A percentile compares a stretch with the other conserved stretches of the same genome.
phyloP scores from a whole-genome alignment of 2,113 vertebrate species.

The Eretmochelys imbricata region DNA sequence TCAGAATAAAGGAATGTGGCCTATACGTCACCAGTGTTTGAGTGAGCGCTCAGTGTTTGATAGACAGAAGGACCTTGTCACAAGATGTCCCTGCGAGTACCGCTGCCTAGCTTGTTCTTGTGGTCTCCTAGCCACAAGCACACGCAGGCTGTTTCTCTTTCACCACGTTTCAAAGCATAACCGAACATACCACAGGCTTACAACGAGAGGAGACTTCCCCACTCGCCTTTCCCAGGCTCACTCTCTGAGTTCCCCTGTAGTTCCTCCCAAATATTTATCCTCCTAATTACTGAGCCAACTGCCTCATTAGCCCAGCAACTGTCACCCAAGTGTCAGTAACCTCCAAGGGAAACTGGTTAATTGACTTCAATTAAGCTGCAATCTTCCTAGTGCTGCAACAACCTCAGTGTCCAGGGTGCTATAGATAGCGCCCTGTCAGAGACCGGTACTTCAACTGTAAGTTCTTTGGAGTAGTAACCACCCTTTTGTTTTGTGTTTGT shows the following conservation, averaged over 20 bases:
- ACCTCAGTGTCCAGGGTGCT: not conserved
- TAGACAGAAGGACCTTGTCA: not conserved
- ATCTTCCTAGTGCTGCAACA: not conserved
- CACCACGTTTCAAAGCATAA: not conserved
- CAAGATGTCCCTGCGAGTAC: not conserved
- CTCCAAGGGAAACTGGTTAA: not conserved
- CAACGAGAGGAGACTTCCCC: not conserved
- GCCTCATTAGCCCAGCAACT: not conserved
- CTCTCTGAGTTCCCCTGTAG: not conserved
- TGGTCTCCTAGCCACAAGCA: not conserved
- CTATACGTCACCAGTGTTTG: not conserved
- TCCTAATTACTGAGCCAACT: not conserved
- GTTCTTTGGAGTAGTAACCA: not conserved
- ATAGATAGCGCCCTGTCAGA: not conserved
- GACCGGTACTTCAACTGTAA: not conserved
- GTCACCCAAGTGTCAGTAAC: not conserved
- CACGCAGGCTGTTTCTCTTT: not conserved
- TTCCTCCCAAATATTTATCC: not conserved
- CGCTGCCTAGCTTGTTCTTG: not conserved
- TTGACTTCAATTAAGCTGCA: not conserved
- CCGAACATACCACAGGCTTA: not conserved
- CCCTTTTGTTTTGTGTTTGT: slow-evolving; percentile 1
- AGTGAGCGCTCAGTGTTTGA: not conserved
- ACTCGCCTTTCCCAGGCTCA: not conserved
- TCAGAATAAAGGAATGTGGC: slow-evolving; percentile 19